A percentile compares a stretch with the other conserved stretches of the same genome.
These are phyloP conservation scores for Rhinichthys klamathensis DNA, from an alignment of 2,113 vertebrate genomes.

Conservation along the genomic window DNA sequence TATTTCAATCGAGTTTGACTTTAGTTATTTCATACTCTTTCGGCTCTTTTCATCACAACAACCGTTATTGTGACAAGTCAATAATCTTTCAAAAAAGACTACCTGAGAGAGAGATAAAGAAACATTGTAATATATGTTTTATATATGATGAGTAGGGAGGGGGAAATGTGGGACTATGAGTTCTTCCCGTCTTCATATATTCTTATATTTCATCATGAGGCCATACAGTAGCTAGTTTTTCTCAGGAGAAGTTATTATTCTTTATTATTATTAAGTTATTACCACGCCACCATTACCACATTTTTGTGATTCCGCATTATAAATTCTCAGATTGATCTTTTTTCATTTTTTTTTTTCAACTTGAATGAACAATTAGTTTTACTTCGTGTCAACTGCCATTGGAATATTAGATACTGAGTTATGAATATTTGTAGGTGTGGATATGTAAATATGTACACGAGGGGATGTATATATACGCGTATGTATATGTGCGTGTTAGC, in stretches of 20 bases:
- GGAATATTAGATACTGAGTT: too few relatives aligned
- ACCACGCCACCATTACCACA: conserved; percentile 3
- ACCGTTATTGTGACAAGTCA: too few relatives aligned
- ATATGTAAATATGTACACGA: too few relatives aligned
- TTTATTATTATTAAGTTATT: conserved; percentile 37
- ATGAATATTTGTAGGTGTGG: too few relatives aligned
- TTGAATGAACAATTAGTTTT: neutral
- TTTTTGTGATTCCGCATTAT: neutral
- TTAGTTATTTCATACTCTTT: too few relatives aligned
- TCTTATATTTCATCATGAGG: neutral
- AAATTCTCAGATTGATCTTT: neutral
- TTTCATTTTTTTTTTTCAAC: neutral
- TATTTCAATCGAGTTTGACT: too few relatives aligned
- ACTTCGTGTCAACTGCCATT: neutral
- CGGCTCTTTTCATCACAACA: too few relatives aligned
- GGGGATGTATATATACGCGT: too few relatives aligned
- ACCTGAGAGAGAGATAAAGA: neutral
- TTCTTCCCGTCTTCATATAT: neutral
- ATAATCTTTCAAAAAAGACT: neutral
- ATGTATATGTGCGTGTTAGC: too few relatives aligned
- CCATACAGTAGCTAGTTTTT: neutral
- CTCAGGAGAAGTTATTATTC: neutral
- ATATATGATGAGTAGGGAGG: too few relatives aligned
- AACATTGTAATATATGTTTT: too few relatives aligned
- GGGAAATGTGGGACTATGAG: too few relatives aligned